Evolutionary conservation across 2,797 vertebrate genomes (phyloP), one percentile per base, ranked within the genome.

Genomic region (Philypnodon macrostomus): DNA sequence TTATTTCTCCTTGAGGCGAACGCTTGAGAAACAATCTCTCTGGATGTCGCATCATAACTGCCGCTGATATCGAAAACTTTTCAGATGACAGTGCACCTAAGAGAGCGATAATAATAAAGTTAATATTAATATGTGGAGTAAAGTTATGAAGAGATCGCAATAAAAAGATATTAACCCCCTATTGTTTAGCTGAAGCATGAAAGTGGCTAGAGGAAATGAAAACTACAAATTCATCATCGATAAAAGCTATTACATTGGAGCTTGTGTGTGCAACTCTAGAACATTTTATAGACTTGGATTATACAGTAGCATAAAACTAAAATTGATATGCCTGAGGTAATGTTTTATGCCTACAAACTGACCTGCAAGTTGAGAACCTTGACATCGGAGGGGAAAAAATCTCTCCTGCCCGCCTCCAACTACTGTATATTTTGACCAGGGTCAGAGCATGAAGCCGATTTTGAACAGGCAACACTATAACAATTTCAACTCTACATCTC

Each of bases 251-350:
- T 58, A 67, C 53, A 47, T 33, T 29, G 39, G 37, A 60, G 53
- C 59, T 67, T 55, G 58, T 56, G 64, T 47, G n/a, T 30, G 70
- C 59, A 54, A 53, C 68, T 66, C 58, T 67, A 75, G 62, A 68
- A 63, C 59, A 67, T 73, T 85, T 85, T 78, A 84, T 73, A 58
- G 71, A 78, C 69, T 75, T 47, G 40, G 65, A 75, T 62, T 61
- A 58, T 62, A 70, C 57, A 55, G 61, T 52, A 49, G 62, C 39
- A 75, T 81, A 80, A 78, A 83, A 38, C 44, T 2, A 42, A 7
- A 61, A 49, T n/a, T 53, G 58, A 65, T n/a, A 68, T 45, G 69
- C 70, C 68, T 57, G 13, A 5, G 24, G 55, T 33, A 21, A 27
- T 15, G 61, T 62, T 83, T 79, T 67, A 71, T 74, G 45, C 60